Percentiles rank a stretch among this genome's conserved stretches.
These are phyloP conservation scores for Spondyliosoma cantharus DNA, from an alignment of 2,797 vertebrate genomes.

Conservation along the genomic window DNA sequence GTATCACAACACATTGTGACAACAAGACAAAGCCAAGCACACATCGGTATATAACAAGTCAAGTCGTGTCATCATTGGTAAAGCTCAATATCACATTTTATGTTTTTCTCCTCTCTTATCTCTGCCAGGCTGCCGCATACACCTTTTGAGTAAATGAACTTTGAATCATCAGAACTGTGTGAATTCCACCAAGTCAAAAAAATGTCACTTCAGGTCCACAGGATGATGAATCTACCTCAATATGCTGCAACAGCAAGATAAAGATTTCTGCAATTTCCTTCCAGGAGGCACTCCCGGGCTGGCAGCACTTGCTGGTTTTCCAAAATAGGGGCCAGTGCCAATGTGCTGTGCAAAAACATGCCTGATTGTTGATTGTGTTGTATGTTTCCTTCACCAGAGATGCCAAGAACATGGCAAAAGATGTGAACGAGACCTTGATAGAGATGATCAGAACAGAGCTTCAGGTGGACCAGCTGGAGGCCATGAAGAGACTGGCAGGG, in stretches of 20 bases:
- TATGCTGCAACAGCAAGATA: conserved; percentile 56
- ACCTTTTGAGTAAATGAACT: conserved; percentile 56
- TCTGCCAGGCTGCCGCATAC: conserved; percentile 14
- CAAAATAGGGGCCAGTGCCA: conserved; percentile 19
- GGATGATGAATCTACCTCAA: conserved; percentile 49
- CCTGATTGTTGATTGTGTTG: background rate
- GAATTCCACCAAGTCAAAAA: conserved; percentile 42
- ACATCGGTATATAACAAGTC: conserved; percentile 9
- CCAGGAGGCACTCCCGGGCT: conserved; percentile 28
- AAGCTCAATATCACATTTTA: conserved; percentile 25
- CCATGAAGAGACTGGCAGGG: conserved; percentile 88
- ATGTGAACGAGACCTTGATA: conserved; percentile 88
- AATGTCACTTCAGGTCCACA: conserved; percentile 36
- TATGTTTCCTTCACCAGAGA: conserved; percentile 82
- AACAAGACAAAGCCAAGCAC: conserved; percentile 20
- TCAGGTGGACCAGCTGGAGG: conserved; percentile 88
- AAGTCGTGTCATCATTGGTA: conserved; percentile 13
- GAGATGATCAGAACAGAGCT: conserved; percentile 87
- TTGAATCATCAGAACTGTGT: conserved; percentile 50
- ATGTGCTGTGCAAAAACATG: background rate
- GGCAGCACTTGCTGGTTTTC: conserved; percentile 28
- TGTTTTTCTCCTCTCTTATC: conserved; percentile 24
- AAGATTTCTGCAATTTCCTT: conserved; percentile 57
- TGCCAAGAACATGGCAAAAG: conserved; percentile 96
- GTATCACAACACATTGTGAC: conserved; percentile 19